Conservation (phyloP, 2,888 invertebrate species). For the Drosophila emarginata region DNA sequence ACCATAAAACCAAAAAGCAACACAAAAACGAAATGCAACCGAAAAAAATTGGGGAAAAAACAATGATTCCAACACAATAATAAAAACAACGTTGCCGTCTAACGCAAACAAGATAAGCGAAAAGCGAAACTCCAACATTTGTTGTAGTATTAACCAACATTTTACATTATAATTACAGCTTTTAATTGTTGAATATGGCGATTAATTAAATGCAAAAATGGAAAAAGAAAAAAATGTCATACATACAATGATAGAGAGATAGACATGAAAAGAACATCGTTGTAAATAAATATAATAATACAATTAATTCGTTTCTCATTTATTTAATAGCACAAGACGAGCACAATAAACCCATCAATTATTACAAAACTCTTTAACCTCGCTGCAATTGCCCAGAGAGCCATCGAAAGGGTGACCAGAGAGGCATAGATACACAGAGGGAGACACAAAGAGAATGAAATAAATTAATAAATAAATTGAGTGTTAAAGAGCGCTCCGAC, state of each 20-base stretch:
- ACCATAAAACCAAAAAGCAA: constrained; percentile 22
- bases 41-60: constrained; percentile 5
- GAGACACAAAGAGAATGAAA: background rate
- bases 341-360: constrained; percentile 58
- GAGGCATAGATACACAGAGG: constrained; percentile 7
- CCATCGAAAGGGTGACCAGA: constrained; percentile 18
- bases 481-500: background rate
- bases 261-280: constrained; percentile 9
- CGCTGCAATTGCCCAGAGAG: constrained; percentile 55
- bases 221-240: constrained; percentile 22
- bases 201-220: constrained; percentile 25
- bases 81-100: background rate
- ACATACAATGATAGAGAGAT: constrained; percentile 36
- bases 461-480: constrained; percentile 1
- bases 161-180: constrained; percentile 38
- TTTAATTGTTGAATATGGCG: constrained; percentile 43
- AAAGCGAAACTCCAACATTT: constrained; percentile 7
- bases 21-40: constrained; percentile 19
- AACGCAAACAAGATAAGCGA: background rate
- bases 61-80: constrained; percentile 8
- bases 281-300: constrained; percentile 14
- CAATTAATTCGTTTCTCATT: constrained; percentile 20
- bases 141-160: constrained; percentile 23
- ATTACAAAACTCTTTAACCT: constrained; percentile 66
- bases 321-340: constrained; percentile 25